Evolutionary conservation across 37 sponge, comb jelly and placozoan genomes (phyloP).

Genomic region (Dysidea cf. avara): DNA sequence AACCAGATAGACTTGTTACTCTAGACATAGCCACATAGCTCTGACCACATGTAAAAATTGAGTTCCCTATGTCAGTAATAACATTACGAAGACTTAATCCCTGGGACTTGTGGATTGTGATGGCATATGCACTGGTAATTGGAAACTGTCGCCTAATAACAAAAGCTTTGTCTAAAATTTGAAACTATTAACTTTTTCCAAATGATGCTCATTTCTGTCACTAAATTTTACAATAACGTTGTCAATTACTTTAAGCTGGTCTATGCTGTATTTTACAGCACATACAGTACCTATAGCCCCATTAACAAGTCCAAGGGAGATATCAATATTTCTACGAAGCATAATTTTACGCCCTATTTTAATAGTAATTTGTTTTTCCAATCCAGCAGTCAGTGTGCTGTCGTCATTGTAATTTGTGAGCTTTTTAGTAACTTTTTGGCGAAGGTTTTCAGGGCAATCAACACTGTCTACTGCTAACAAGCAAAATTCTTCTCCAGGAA

Average conservation of each 20-base stretch:
- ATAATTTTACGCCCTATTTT: slow-evolving; percentile 64
- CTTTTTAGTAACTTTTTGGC: slow-evolving; percentile 21
- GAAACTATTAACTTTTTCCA: slow-evolving; percentile 41
- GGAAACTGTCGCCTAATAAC: slow-evolving; percentile 61
- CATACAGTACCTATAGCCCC: slow-evolving; percentile 52
- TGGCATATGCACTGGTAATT: slow-evolving; percentile 37
- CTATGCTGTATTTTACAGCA: neutral
- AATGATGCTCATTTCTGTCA: slow-evolving; percentile 3
- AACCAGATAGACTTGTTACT: slow-evolving; percentile 26
- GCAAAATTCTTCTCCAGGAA: neutral
- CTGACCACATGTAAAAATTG: slow-evolving; percentile 46
- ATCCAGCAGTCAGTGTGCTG: slow-evolving; percentile 60
- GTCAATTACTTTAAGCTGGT: neutral
- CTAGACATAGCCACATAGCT: slow-evolving; percentile 64
- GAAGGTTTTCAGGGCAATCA: slow-evolving; percentile 40
- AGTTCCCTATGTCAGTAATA: slow-evolving; percentile 55
- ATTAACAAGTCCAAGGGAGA: slow-evolving; percentile 49
- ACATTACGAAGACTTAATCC: slow-evolving; percentile 56
- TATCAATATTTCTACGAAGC: slow-evolving; percentile 60
- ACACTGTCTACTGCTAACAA: slow-evolving; percentile 38
- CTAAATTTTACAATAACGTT: slow-evolving; percentile 57
- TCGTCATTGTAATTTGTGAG: slow-evolving; percentile 56
- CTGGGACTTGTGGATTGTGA: slow-evolving; percentile 57
- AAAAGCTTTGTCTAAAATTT: slow-evolving; percentile 32
- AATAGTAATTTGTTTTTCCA: slow-evolving; percentile 31